Evolutionary conservation across 2,797 vertebrate species (phyloP).

Genomic region (Pogoniulus pusillus): DNA sequence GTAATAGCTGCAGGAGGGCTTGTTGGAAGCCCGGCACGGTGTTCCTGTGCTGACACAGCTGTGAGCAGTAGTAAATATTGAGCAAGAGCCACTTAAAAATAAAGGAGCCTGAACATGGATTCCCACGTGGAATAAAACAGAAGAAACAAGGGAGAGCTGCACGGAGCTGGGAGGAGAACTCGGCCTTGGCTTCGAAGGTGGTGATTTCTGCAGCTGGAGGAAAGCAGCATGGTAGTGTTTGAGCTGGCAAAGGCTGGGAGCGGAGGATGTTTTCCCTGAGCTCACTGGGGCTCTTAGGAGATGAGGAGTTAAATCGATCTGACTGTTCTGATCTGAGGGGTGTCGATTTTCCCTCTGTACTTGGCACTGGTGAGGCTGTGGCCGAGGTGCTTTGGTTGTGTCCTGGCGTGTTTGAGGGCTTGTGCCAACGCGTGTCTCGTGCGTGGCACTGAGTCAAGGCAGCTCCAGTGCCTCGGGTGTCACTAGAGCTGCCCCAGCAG

Average conservation of each 20-base stretch:
- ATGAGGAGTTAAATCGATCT: conserved; percentile 16
- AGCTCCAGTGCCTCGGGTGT: neutral
- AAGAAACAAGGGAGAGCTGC: conserved; percentile 18
- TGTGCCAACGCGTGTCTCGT: neutral
- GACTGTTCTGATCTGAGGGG: neutral
- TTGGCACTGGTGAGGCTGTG: neutral
- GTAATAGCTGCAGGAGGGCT: neutral
- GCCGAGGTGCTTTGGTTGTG: neutral
- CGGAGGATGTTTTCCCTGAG: neutral
- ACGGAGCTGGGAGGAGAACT: neutral
- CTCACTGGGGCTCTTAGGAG: neutral
- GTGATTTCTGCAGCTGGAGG: conserved; percentile 3
- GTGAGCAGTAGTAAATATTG: conserved; percentile 36
- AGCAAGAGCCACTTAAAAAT: conserved; percentile 50
- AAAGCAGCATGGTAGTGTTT: rapidly evolving
- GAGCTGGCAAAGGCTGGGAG: neutral
- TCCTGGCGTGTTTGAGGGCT: neutral
- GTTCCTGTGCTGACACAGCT: conserved; percentile 5
- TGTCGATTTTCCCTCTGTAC: no score
- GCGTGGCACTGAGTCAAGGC: conserved; percentile 15
- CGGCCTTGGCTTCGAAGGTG: neutral
- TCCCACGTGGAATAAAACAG: conserved; percentile 18
- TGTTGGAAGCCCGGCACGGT: neutral
- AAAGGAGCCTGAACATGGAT: conserved; percentile 22
- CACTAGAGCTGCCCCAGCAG: conserved; percentile 36